phyloP scores from a whole-genome alignment of 2,113 vertebrate genomes.

The Xerus inauris region DNA sequence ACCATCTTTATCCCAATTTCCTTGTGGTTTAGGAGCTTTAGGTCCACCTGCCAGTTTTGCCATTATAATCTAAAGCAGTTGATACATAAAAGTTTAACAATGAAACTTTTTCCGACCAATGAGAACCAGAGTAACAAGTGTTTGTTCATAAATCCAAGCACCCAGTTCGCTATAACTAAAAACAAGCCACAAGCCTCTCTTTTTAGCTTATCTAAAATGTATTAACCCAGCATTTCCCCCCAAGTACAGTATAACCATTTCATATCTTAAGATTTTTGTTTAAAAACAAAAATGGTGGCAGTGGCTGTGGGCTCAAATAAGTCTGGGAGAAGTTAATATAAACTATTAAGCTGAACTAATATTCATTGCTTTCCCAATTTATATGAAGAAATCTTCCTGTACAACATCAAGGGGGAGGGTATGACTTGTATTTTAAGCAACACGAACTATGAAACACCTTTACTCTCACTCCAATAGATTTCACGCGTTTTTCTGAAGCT shows the following conservation, averaged over 20 bases:
- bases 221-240: background rate
- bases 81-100: constrained; percentile 35
- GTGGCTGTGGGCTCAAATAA: background rate
- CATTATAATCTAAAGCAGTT: constrained; percentile 94
- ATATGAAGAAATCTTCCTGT: background rate
- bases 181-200: background rate
- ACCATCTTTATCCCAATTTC: constrained; percentile 95
- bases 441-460: background rate
- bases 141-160: background rate
- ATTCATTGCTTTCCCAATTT: background rate
- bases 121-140: background rate
- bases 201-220: background rate
- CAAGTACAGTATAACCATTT: background rate
- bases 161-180: background rate
- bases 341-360: background rate
- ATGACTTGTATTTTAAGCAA: background rate
- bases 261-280: background rate
- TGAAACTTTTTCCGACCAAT: background rate
- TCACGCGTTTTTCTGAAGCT: background rate
- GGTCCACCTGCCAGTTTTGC: constrained; percentile 96
- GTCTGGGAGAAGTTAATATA: background rate
- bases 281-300: background rate
- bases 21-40: constrained; percentile 92
- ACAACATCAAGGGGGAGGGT: background rate
- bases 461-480: background rate